Conservation (phyloP, 1,140 invertebrate genomes). For the Trypoxylus dichotomus region DNA sequence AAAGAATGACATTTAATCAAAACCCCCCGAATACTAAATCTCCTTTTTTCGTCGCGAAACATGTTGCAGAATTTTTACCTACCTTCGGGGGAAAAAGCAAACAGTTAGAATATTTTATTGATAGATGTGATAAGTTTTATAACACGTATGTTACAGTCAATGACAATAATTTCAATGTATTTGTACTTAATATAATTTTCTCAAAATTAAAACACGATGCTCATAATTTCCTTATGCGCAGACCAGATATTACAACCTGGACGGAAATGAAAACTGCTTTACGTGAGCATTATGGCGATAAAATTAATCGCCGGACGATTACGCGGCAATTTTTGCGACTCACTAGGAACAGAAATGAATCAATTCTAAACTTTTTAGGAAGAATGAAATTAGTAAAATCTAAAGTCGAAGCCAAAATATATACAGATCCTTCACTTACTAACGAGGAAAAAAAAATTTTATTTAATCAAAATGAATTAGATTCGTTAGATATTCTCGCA, state of each 20-base stretch:
- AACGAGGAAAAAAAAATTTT: neutral
- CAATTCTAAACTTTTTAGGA: no score
- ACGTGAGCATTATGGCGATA: neutral
- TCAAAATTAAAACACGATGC: neutral
- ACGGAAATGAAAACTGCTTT: neutral
- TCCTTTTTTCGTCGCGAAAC: neutral
- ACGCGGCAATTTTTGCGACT: neutral
- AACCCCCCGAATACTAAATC: neutral
- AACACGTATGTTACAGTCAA: neutral
- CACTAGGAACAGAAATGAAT: neutral
- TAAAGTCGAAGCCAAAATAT: no score
- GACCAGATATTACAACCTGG: neutral
- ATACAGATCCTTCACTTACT: neutral
- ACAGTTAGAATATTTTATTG: neutral
- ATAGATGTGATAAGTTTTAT: neutral
- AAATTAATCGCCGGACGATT: neutral
- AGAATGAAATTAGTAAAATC: no score
- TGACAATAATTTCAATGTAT: neutral
- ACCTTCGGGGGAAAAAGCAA: neutral
- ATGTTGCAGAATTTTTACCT: neutral
- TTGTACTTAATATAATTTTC: neutral
- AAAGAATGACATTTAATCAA: neutral
- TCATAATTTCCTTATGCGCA: neutral
- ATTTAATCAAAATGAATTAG: conserved; percentile 8
- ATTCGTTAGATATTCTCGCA: neutral